Conservation (phyloP, 2,797 vertebrate species). For the Tragelaphus oryx region DNA sequence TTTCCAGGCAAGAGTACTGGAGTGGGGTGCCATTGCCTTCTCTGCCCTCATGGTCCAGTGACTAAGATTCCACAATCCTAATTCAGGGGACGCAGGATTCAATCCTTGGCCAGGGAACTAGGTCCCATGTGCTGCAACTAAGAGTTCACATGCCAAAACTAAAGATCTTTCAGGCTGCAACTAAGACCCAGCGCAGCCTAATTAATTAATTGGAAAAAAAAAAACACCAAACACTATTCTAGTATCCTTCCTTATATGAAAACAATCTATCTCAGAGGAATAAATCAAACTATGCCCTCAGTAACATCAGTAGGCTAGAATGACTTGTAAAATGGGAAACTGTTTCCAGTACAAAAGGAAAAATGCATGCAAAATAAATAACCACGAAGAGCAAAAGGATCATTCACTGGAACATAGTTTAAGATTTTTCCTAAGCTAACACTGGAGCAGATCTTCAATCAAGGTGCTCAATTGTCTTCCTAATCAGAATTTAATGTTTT, state of each 20-base stretch:
- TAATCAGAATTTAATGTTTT: conserved; percentile 63
- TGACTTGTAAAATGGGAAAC: background rate
- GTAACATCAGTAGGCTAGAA: background rate
- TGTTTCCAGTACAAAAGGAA: background rate
- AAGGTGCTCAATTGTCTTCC: conserved; percentile 7
- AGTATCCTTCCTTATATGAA: background rate
- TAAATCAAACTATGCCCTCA: background rate
- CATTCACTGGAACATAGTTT: background rate
- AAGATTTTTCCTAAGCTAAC: conserved; percentile 46
- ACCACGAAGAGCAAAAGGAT: conserved; percentile 55
- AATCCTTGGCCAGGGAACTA: background rate
- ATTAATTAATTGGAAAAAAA: background rate
- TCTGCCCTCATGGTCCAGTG: background rate
- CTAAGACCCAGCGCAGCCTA: background rate
- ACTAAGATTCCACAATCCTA: background rate
- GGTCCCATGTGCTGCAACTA: rapidly evolving
- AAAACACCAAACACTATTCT: background rate
- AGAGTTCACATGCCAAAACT: background rate
- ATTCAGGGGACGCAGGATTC: background rate
- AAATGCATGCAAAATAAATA: background rate
- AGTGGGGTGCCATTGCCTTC: too few relatives aligned
- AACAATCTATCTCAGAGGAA: background rate
- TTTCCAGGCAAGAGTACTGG: too few relatives aligned
- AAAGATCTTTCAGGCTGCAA: background rate
- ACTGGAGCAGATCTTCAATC: background rate